Evolutionary conservation across 2,888 invertebrate species (phyloP), one percentile per base, ranked within the genome.

Genomic region (Venusia cambrica): DNA sequence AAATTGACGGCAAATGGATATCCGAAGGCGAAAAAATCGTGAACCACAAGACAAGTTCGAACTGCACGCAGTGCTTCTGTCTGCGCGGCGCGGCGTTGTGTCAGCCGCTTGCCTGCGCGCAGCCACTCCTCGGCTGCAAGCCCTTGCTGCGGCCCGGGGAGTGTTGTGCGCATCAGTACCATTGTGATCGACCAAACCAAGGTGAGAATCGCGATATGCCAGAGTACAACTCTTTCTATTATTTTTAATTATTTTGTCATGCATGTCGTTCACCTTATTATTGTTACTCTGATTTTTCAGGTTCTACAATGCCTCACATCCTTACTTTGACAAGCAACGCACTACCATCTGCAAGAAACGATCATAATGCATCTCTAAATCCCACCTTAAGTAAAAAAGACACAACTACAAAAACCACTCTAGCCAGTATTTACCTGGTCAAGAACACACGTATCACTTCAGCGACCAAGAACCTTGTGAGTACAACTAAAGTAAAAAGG

Each of bases 141-240:
- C 95, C 96, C 0, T 89, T 95, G 27, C 89, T 94, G 30, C 91
- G 91, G 27, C 87, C 90, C 17, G 94, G 94, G 1, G 92, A 94
- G 62, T 96, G 96, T 73, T 96, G 96, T 63, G 94, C 96, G 5
- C 92, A 93, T 27, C 93, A 93, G 63, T 96, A 95, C 71, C 92
- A 92, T 57, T 96, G 95, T 65, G 91, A 93, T 6, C 72, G 68
- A 15, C 37, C 49, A 0, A 48, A 43, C 5, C 45, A 49, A 26
- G 60, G 59, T 57, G 32, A 26, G 7, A n/a, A n/a, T n/a, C n/a
- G n/a, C n/a, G n/a, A n/a, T n/a, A n/a, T n/a, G n/a, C n/a, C n/a
- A n/a, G n/a, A n/a, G n/a, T n/a, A n/a, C n/a, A n/a, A n/a, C n/a
- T n/a, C n/a, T n/a, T n/a, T n/a, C n/a, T n/a, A n/a, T n/a, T n/a